These are phyloP conservation scores for Teleogryllus occipitalis DNA, from an alignment of 1,140 invertebrate genomes.

Conservation along the genomic window DNA sequence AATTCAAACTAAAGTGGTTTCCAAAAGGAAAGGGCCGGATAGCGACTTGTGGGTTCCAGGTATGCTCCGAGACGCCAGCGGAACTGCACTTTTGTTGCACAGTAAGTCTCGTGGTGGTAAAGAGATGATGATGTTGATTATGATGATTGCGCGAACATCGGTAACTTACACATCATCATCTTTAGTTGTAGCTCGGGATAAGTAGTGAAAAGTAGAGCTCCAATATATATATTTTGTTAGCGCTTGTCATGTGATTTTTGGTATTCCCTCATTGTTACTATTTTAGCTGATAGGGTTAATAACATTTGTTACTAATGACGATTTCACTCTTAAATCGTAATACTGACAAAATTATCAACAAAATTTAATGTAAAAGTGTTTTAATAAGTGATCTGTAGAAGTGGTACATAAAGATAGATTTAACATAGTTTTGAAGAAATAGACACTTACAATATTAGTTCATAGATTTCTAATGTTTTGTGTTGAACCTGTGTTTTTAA, in stretches of 20 bases:
- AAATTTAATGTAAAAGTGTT: background rate
- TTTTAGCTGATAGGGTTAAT: background rate
- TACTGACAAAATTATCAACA: background rate
- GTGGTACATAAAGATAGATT: background rate
- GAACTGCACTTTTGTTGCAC: conserved; percentile 11
- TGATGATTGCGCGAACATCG: background rate
- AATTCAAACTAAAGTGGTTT: conserved; percentile 13
- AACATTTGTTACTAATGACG: background rate
- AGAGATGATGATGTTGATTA: background rate
- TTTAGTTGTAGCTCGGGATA: background rate
- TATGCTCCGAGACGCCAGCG: conserved; percentile 10
- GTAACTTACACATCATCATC: background rate
- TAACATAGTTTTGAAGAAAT: background rate
- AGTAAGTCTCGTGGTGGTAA: conserved; percentile 12
- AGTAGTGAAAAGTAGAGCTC: background rate
- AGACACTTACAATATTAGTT: background rate
- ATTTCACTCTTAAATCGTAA: background rate
- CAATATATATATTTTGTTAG: conserved; percentile 2
- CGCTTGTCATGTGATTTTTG: background rate
- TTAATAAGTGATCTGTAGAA: background rate
- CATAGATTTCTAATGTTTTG: background rate
- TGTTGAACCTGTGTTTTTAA: background rate
- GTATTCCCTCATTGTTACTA: background rate
- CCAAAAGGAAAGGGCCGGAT: conserved; percentile 14
- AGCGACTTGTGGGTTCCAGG: conserved; percentile 14